Evolutionary conservation across 2,888 invertebrate species (phyloP), one percentile per base, ranked within the genome.

Genomic region (Lasius fuliginosus): DNA sequence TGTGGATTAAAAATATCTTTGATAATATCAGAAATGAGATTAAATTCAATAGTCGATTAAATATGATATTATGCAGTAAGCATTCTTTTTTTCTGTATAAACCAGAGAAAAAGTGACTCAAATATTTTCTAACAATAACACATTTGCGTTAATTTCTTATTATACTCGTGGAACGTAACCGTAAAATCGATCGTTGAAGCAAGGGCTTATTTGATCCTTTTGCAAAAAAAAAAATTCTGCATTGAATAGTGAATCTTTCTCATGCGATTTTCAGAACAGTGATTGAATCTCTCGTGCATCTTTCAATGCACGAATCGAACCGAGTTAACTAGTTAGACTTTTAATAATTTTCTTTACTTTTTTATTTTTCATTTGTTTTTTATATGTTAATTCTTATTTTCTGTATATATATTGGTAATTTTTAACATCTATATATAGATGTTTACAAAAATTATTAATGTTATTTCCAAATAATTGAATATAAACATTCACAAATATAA

Each of bases 281-380:
- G 86, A 71, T 88, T 90, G 87, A 91, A 92, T 90, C 90, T 90
- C 77, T 85, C 89, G 88, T 91, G 92, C n/a, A 53, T 93, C 91
- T 92, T 93, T 92, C 87, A 92, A 87, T 84, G 89, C 74, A 92
- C 23, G 23, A 23, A 92, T 93, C 91, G 91, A 93, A 92, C 89
- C 85, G 71, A 75, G 15, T 46, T 67, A 46, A 67, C 4, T 77
- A 60, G 60, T 81, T 40, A 77, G 62, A 77, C 69, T 73, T 74
- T 56, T 74, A 56, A 73, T 27, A 58, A 73, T 56, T 4, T n/a
- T 23, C 23, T 12, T 5, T 30, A 27, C 33, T 42, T 81, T 53
- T 49, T 6, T 36, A 46, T 42, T 81, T 53, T 49, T 6, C 30
- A 23, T 42, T 30, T 18, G n/a, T 58, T 60, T 49, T 15, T 62